Evolutionary conservation across 2,888 invertebrate genomes (phyloP), one percentile per base, ranked within the genome.

Genomic region (Thelaira solivaga): DNA sequence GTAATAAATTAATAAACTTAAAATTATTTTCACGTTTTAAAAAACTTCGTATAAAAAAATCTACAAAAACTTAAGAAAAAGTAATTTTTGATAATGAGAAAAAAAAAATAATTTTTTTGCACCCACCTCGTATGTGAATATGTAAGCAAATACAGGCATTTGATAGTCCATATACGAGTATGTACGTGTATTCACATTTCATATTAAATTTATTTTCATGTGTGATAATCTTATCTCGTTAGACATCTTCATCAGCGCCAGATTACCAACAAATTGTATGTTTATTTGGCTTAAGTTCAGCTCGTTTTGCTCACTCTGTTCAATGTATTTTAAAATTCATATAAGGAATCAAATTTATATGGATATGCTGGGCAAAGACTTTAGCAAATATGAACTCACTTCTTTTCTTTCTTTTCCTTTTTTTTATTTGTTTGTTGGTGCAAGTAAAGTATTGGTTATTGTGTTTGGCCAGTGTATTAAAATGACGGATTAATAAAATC

Each of bases 231-330:
- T 82, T 80, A 83, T 83, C 84, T 78, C 57, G 26, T 81, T 72
- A 81, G 82, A 83, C 84, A 84, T 83, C 83, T 83, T 81, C 84
- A 82, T 82, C 82, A 82, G 81, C 71, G 65, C 65, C 72, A 80
- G 81, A 81, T 83, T 83, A 81, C 76, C 76, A 77, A 80, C 82
- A 81, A 83, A 82, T 83, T 83, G 81, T 79, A 39, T 59, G 53
- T 62, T 49, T 64, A 55, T 68, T 62, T 59, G 47, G 13, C 39
- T 57, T 29, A 49, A 45, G 41, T 55, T 67, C 10, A 55, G 36
- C 55, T 55, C 18, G 45, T 67, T 45, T 55, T 45, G 36, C 18
- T 22, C 31, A 34, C 18, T 29, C 18, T 55, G 4, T 5, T 22
- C 36, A 5, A 2, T 36, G 22, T 24, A 22, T 55, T 36, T 31